Percentiles rank a stretch among this genome's conserved stretches.
phyloP scores from a whole-genome alignment of 1,140 invertebrate genomes.

The Sitophilus oryzae region DNA sequence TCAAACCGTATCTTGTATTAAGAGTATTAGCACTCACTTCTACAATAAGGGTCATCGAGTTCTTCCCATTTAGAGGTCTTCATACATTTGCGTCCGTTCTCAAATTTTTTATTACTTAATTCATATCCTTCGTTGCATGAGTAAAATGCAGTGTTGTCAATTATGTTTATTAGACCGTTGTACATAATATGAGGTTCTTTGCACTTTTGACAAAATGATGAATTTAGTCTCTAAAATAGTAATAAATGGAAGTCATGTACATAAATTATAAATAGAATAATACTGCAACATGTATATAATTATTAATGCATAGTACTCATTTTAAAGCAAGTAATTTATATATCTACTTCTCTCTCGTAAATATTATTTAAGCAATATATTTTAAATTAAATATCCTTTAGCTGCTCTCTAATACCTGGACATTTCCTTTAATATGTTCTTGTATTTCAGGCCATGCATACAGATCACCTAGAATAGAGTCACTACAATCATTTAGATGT shows the following conservation, averaged over 20 bases:
- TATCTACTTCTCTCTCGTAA: too few relatives aligned
- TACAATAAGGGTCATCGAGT: constrained; percentile 43
- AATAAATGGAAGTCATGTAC: too few relatives aligned
- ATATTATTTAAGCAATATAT: too few relatives aligned
- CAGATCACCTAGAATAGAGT: constrained; percentile 50
- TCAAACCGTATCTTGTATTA: too few relatives aligned
- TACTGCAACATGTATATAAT: too few relatives aligned
- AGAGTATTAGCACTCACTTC: constrained; percentile 44
- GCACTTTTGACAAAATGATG: constrained; percentile 52
- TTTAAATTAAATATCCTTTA: too few relatives aligned
- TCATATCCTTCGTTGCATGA: constrained; percentile 50
- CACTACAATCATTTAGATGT: constrained; percentile 50
- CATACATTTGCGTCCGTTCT: constrained; percentile 44
- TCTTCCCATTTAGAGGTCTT: constrained; percentile 51
- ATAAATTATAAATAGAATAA: too few relatives aligned
- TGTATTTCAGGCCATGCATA: constrained; percentile 58
- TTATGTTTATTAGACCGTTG: constrained; percentile 43
- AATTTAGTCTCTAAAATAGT: constrained; percentile 42
- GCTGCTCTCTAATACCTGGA: constrained; percentile 45
- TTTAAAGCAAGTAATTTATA: too few relatives aligned
- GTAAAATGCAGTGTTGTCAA: constrained; percentile 44
- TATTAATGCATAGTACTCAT: too few relatives aligned
- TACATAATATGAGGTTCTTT: constrained; percentile 42
- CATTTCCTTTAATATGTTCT: constrained; percentile 49
- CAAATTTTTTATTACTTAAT: constrained; percentile 39